Conservation (phyloP, 2,113 vertebrate species). For the Agelaius tricolor region DNA sequence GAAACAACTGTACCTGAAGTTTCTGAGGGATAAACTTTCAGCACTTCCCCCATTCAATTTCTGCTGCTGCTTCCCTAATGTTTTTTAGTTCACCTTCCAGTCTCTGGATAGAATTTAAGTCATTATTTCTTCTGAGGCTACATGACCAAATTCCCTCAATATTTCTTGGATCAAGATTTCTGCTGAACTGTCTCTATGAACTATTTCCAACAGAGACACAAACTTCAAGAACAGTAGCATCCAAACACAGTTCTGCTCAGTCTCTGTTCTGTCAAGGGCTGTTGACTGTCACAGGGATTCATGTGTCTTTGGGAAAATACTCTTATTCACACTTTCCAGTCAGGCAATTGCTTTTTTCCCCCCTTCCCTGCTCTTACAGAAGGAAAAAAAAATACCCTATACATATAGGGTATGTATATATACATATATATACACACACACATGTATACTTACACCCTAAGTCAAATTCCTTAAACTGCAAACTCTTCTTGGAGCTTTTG, state of each 20-base stretch:
- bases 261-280: background rate
- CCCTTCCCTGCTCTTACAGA: rapidly evolving
- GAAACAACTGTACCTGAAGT: background rate
- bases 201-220: background rate
- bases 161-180: background rate
- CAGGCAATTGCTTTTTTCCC: background rate
- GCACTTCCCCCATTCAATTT: background rate
- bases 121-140: background rate
- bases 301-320: background rate
- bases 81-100: background rate
- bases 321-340: background rate
- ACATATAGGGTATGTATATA: background rate
- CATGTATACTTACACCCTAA: background rate
- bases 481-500: background rate
- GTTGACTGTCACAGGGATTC: background rate
- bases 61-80: background rate
- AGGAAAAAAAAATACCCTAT: background rate
- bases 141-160: background rate
- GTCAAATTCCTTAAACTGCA: background rate
- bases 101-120: background rate
- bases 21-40: background rate
- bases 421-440: background rate
- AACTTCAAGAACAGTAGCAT: background rate
- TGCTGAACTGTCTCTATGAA: background rate
- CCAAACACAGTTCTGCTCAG: background rate